Percentiles rank a stretch among this genome's conserved stretches.
These are phyloP conservation scores for Karalla daura DNA, from an alignment of 2,797 vertebrate species.

Conservation along the genomic window DNA sequence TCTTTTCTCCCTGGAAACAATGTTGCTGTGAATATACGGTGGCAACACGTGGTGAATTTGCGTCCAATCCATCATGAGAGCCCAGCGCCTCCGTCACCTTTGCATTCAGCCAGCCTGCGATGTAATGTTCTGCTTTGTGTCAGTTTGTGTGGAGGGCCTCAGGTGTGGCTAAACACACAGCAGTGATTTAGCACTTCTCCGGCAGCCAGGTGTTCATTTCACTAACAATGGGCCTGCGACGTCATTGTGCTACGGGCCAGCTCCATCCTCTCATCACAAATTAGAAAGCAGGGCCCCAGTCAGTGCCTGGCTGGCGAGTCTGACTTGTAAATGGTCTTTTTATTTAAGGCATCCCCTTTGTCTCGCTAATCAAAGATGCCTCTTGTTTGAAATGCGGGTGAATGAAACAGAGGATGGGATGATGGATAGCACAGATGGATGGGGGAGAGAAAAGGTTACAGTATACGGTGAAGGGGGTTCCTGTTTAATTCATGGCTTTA, in stretches of 20 bases:
- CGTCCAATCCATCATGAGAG: conserved; percentile 16
- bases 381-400: conserved; percentile 81
- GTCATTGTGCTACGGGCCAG: conserved; percentile 72
- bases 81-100: conserved; percentile 18
- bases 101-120: conserved; percentile 47
- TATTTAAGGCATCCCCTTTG: conserved; percentile 86
- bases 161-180: conserved; percentile 69
- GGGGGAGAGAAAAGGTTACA: conserved; percentile 60
- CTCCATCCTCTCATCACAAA: conserved; percentile 77
- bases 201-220: conserved; percentile 88
- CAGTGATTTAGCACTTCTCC: conserved; percentile 77
- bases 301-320: conserved; percentile 67
- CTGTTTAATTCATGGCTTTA: conserved; percentile 69
- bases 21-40: conserved; percentile 12
- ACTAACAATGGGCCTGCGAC: conserved; percentile 83
- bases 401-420: conserved; percentile 67
- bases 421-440: conserved; percentile 63
- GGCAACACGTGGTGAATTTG: conserved; percentile 1
- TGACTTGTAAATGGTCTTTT: conserved; percentile 87
- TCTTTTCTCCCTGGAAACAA: conserved; percentile 19
- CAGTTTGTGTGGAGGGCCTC: conserved; percentile 55
- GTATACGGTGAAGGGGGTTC: conserved; percentile 55
- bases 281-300: conserved; percentile 67
- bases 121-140: conserved; percentile 70
- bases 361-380: conserved; percentile 81